Base-by-base conservation (phyloP, 1,140 invertebrate species). In the Ceratosolen fusciceps region DNA sequence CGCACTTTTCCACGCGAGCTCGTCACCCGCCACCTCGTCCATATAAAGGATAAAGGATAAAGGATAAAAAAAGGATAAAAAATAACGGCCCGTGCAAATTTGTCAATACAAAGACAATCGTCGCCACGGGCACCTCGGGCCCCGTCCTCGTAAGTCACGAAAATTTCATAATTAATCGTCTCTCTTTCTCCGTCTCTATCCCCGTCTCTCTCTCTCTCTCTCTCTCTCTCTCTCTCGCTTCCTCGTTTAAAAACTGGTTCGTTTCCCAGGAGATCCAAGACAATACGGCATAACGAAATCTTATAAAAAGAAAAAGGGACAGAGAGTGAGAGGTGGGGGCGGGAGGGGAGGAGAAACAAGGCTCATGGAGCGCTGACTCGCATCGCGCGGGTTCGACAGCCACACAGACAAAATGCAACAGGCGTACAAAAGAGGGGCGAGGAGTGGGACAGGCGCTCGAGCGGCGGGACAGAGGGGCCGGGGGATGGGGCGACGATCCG, bases 151-250 rank as follows among this genome's bases (percentile, higher is more conserved):
- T 26, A 74, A 74, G 14, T 31, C n/a, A 37, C 19, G 75, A 56
- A 74, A 72, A 79, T 73, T 72, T 79, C 70, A 65, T 79, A 79
- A 79, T 73, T 73, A 73, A 79, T 70, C 70, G 34, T 39, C 56
- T 71, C n/a, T 79, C 71, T 49, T 52, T 58, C 54, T 39, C 77
- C 54, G 47, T 2, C 29, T 1, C 39, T 10, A 5, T 37, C 49
- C 47, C 62, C 39, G 52, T 34, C 62, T 54, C n/a, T 79, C 71
- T 49, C 65, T 58, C 54, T 39, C 77, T 68, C 62, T 79, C 71
- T 49, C 65, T 58, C 54, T 39, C 77, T 68, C 62, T 2, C 29
- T 1, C 39, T 10, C 7, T 37, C 49, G 34, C 62, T 54, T 67
- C 49, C 62, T 54, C n/a, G 47, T 68, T 75, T 31, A 12, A 68